These are phyloP conservation scores for Exaiptasia diaphana DNA, from an alignment of 64 coral and sea anemone genomes.

Conservation along the genomic window DNA sequence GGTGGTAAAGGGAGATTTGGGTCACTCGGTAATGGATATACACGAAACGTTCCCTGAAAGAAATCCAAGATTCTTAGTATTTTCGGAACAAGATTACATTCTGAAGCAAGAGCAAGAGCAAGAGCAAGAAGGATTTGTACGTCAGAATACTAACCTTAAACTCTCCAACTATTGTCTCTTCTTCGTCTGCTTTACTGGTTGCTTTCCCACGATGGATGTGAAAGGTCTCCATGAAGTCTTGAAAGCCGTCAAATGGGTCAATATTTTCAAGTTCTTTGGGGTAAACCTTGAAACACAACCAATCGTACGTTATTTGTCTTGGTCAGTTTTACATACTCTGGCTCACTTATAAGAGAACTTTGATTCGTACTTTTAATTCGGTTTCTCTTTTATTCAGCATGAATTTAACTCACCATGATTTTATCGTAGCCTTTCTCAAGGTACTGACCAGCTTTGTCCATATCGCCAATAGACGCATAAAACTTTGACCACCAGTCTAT, in stretches of 20 bases:
- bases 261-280: constrained; percentile 81
- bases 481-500: constrained; percentile 99
- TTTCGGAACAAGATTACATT: not conserved
- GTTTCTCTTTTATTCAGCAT: too few relatives aligned
- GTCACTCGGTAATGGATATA: constrained; percentile 96
- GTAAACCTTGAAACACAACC: constrained; percentile 67
- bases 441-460: constrained; percentile 86
- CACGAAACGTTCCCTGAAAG: constrained; percentile 83
- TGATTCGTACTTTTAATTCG: too few relatives aligned
- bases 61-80: not conserved
- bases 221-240: constrained; percentile 97
- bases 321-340: too few relatives aligned
- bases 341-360: too few relatives aligned
- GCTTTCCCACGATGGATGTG: constrained; percentile 89
- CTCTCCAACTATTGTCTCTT: constrained; percentile 82
- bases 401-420: constrained; percentile 88
- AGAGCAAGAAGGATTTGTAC: not conserved
- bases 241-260: constrained; percentile 73
- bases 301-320: too few relatives aligned
- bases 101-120: too few relatives aligned
- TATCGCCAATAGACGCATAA: constrained; percentile 84
- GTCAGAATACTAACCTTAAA: constrained; percentile 73
- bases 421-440: constrained; percentile 93
- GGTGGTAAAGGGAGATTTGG: constrained; percentile 83
- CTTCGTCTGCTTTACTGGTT: constrained; percentile 59